A percentile compares a stretch with the other conserved stretches of the same genome.
Evolutionary conservation across 2,888 invertebrate species (phyloP).

Genomic region (Caenorhabditis uteleia): DNA sequence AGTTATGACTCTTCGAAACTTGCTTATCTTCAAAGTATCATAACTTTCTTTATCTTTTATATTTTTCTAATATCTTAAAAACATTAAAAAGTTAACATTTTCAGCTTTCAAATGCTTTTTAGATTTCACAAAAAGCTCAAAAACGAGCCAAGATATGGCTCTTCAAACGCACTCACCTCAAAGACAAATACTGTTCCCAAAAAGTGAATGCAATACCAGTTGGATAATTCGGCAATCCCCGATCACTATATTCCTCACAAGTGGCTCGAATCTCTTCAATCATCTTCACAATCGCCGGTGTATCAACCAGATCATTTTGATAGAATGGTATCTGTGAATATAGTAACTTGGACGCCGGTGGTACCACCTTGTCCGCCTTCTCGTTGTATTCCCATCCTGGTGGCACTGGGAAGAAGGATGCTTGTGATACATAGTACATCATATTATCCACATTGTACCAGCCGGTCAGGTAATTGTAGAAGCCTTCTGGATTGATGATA

Average conservation of each 20-base stretch:
- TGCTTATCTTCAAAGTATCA: no score
- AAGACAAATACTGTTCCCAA: slow-evolving; percentile 79
- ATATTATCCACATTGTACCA: slow-evolving; percentile 88
- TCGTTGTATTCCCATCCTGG: slow-evolving; percentile 77
- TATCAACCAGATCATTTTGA: slow-evolving; percentile 69
- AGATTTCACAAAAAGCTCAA: no score
- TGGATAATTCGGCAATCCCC: slow-evolving; percentile 91
- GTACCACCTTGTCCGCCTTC: slow-evolving; percentile 75
- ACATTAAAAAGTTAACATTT: no score
- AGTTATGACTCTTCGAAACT: no score
- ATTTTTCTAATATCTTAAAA: no score
- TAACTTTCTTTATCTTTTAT: no score
- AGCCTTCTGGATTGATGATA: slow-evolving; percentile 71
- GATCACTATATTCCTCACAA: slow-evolving; percentile 83
- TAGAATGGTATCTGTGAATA: slow-evolving; percentile 87
- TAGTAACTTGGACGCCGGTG: slow-evolving; percentile 59
- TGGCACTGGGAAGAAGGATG: slow-evolving; percentile 88
- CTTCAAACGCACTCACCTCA: no score
- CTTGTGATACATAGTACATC: slow-evolving; percentile 71
- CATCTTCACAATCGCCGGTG: slow-evolving; percentile 67
- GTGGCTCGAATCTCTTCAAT: slow-evolving; percentile 76
- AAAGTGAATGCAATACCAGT: slow-evolving; percentile 91
- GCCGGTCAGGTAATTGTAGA: slow-evolving; percentile 96
- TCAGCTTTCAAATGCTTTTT: no score
- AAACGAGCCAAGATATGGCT: no score